Evolutionary conservation across 2,113 vertebrate species (phyloP), one percentile per base, ranked within the genome.

Genomic region (Myodes glareolus): DNA sequence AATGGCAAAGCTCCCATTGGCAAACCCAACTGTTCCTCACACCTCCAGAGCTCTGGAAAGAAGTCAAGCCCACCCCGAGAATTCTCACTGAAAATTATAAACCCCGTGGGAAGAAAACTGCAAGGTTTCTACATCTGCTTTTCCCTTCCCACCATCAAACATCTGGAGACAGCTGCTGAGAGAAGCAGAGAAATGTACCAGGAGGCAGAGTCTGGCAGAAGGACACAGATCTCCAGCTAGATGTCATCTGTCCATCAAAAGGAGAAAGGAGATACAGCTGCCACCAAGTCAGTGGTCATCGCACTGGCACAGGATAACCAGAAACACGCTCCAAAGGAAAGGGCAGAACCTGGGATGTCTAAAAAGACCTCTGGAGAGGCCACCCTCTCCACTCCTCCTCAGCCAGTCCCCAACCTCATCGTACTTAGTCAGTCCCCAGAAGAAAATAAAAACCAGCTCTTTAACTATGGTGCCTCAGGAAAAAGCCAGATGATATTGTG

Each of bases 1-100:
- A 61, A 85, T 11, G 17, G 61, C 78, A 68, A 11, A 42, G 16
- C 70, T 95, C 50, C 27, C 81, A 63, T 39, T 45, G n/a, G n/a
- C 68, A 73, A 58, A 42, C 68, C 63, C 84, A 82, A 50, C 50
- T 50, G 31, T 58, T 78, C 75, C 65, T 76, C 23, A 95, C 39
- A 72, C 65, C 33, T 93, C 55, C 42, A 85, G 93, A 88, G 23
- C 73, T 94, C 77, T 68, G 36, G 39, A 29, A 36, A 16, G 19
- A 82, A 75, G 84, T 47, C 65, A 55, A 88, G 50, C 42, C 85
- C 29, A 50, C 90, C 72, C 63, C 17, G 39, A 96, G 70, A 94
- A 91, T 91, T 78, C 67, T 86, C 72, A 94, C 72, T 61, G 75
- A 72, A 91, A 87, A 94, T 77, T 42, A 75, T 47, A 75, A 84